phyloP scores from a whole-genome alignment of 2,888 invertebrate genomes.

The Lasioglossum marginatum region DNA sequence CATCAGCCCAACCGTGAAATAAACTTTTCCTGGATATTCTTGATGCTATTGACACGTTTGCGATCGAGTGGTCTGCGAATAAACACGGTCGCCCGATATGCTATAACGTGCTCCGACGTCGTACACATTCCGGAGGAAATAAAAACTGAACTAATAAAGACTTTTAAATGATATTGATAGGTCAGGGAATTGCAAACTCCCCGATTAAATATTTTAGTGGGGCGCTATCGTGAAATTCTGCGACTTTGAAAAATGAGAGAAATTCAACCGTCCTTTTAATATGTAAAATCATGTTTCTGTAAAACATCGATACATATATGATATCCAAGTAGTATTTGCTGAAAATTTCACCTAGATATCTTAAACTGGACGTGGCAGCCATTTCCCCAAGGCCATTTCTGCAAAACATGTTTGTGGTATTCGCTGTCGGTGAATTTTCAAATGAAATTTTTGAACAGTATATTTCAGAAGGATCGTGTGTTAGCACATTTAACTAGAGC shows the following conservation, averaged over 20 bases:
- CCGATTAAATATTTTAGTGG: background rate
- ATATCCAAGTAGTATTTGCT: too few relatives aligned
- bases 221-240: too few relatives aligned
- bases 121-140: background rate
- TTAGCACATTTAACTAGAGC: too few relatives aligned
- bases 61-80: conserved; percentile 7
- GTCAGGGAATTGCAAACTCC: background rate
- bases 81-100: background rate
- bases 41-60: conserved; percentile 27
- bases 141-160: background rate
- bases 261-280: background rate
- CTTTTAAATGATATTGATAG: background rate
- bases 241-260: too few relatives aligned
- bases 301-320: background rate
- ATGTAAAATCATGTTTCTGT: background rate
- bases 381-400: too few relatives aligned
- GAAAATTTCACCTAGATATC: too few relatives aligned
- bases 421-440: background rate
- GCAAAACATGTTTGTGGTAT: background rate
- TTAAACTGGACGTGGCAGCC: too few relatives aligned
- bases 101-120: background rate
- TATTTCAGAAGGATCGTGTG: background rate
- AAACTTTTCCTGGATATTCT: conserved; percentile 44
- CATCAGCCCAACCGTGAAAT: conserved; percentile 42
- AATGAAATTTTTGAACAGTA: background rate